Conservation (phyloP, 2,797 vertebrate genomes). For the Sebastes itinus region DNA sequence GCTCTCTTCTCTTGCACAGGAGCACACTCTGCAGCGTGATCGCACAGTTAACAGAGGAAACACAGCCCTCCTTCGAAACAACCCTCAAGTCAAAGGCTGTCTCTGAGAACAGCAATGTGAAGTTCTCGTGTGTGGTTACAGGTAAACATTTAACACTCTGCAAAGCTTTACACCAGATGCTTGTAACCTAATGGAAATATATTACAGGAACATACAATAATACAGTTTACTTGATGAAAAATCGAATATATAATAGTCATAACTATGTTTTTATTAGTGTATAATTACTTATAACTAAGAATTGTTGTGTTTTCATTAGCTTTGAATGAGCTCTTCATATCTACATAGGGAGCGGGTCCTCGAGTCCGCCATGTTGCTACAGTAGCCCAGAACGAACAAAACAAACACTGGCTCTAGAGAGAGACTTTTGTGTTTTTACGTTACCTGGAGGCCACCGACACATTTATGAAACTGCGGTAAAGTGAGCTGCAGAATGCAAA, state of each 20-base stretch:
- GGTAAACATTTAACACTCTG: slow-evolving; percentile 77
- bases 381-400: no score
- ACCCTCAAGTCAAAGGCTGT: slow-evolving; percentile 95
- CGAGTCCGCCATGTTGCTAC: no score
- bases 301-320: no score
- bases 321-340: no score
- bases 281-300: no score
- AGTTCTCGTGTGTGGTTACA: slow-evolving; percentile 94
- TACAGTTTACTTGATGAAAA: not conserved
- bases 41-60: slow-evolving; percentile 95
- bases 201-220: not conserved
- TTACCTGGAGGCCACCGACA: no score
- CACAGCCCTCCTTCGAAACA: slow-evolving; percentile 92
- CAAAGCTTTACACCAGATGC: not conserved
- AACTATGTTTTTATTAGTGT: not conserved
- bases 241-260: not conserved
- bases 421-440: no score
- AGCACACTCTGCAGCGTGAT: slow-evolving; percentile 97
- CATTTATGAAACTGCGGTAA: no score
- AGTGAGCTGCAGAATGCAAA: no score
- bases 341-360: no score
- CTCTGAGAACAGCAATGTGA: slow-evolving; percentile 91
- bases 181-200: not conserved
- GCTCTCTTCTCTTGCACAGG: slow-evolving; percentile 72
- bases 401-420: no score